These are phyloP conservation scores for Microcebus ravelobensis DNA, from an alignment of 2,113 vertebrate species.

Conservation along the genomic window DNA sequence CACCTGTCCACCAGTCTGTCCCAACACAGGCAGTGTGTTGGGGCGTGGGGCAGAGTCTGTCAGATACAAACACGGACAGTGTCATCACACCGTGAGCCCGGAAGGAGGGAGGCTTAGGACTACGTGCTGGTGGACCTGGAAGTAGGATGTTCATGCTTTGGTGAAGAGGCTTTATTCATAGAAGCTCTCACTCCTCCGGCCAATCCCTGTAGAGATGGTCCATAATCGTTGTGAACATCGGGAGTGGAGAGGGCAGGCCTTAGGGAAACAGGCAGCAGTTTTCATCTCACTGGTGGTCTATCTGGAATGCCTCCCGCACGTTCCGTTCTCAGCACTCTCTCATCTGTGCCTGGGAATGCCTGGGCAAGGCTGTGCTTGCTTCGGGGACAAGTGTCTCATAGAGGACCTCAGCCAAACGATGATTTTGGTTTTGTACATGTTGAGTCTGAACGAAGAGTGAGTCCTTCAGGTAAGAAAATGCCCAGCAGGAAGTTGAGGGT, in stretches of 20 bases:
- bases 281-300: background rate
- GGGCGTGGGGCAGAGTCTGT: background rate
- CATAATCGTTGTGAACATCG: background rate
- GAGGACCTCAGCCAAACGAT: background rate
- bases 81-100: background rate
- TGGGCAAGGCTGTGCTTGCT: background rate
- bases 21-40: background rate
- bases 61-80: background rate
- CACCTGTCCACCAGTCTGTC: background rate
- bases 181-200: no score
- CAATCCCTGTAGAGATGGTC: background rate
- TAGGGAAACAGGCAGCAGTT: background rate
- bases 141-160: background rate
- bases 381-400: background rate
- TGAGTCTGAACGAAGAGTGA: background rate
- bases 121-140: background rate
- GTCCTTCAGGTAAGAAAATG: background rate
- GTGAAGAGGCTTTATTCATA: background rate
- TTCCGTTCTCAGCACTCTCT: background rate
- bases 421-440: background rate
- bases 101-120: background rate
- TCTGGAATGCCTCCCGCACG: background rate
- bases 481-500: background rate
- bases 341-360: background rate
- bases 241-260: background rate